These are phyloP conservation scores for Labeo catla DNA, from an alignment of 2,113 vertebrate genomes.

Conservation along the genomic window DNA sequence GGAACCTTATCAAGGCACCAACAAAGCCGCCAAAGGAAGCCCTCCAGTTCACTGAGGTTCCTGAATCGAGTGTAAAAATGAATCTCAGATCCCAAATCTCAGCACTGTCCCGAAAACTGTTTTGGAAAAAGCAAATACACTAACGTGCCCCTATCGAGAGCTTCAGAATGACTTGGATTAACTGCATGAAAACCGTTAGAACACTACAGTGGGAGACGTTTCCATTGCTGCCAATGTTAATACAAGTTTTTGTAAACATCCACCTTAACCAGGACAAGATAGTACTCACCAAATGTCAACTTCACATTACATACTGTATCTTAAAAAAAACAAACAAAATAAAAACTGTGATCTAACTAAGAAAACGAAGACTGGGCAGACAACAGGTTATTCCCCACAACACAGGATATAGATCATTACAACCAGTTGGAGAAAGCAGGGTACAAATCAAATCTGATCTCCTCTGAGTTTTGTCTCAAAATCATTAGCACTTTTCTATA, in stretches of 20 bases:
- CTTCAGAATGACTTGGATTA: neutral
- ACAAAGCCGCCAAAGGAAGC: conserved; percentile 7
- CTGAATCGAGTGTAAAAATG: neutral
- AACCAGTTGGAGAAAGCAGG: conserved; percentile 37
- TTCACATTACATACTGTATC: conserved; percentile 50
- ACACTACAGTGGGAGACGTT: conserved; percentile 4
- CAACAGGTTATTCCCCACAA: conserved; percentile 41
- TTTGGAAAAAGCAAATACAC: conserved; percentile 6
- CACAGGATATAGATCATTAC: conserved; percentile 45
- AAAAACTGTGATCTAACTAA: conserved; percentile 36
- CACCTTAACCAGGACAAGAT: conserved; percentile 30
- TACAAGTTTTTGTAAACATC: conserved; percentile 39
- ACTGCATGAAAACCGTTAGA: neutral
- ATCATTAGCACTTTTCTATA: conserved; percentile 8
- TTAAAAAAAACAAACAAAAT: conserved; percentile 34
- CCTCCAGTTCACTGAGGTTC: neutral
- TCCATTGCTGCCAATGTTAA: conserved; percentile 37
- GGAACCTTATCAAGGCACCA: neutral
- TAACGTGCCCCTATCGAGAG: neutral
- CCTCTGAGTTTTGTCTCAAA: conserved; percentile 29
- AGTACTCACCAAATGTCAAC: conserved; percentile 32
- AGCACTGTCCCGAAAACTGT: conserved; percentile 4
- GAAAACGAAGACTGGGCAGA: conserved; percentile 9
- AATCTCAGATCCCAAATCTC: no score
- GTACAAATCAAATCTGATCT: conserved; percentile 9